A percentile compares a stretch with the other conserved stretches of the same genome.
Evolutionary conservation across 1,140 invertebrate species (phyloP).

Genomic region (Drosophila teissieri): DNA sequence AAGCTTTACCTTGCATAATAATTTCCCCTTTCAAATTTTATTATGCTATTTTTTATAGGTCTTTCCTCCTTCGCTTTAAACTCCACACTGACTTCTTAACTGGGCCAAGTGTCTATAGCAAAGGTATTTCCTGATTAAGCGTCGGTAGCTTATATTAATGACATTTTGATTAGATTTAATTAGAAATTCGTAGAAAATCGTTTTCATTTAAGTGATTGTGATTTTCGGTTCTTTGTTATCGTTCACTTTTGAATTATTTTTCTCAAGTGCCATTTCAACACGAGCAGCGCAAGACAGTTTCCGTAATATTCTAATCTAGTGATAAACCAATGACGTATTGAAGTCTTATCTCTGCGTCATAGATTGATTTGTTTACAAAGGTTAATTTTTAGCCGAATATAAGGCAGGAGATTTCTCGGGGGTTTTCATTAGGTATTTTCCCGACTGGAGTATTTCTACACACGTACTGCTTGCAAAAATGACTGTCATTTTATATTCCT

Average conservation of each 20-base stretch:
- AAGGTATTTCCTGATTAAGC: conserved; percentile 18
- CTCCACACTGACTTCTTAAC: conserved; percentile 11
- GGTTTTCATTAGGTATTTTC: neutral
- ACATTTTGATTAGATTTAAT: conserved; percentile 47
- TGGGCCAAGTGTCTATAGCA: conserved; percentile 4
- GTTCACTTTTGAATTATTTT: conserved; percentile 18
- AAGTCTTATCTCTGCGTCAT: conserved; percentile 13
- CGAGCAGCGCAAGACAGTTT: conserved; percentile 12
- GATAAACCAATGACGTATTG: conserved; percentile 20
- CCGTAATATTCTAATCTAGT: neutral
- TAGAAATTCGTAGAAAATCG: conserved; percentile 30
- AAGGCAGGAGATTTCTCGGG: neutral
- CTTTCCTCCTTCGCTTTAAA: conserved; percentile 1
- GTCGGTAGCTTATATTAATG: conserved; percentile 33
- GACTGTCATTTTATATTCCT: conserved; percentile 26
- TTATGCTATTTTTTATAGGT: neutral
- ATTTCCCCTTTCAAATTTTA: neutral
- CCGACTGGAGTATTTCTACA: neutral
- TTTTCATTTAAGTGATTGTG: conserved; percentile 8
- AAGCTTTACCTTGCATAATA: conserved; percentile 23
- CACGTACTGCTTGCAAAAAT: neutral
- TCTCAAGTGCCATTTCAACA: conserved; percentile 26
- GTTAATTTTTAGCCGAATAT: neutral
- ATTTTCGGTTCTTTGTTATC: conserved; percentile 12
- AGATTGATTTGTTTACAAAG: neutral